A percentile compares a stretch with the other conserved stretches of the same genome.
phyloP scores from a whole-genome alignment of 2,797 vertebrate species.

The Gadopsis marmoratus region DNA sequence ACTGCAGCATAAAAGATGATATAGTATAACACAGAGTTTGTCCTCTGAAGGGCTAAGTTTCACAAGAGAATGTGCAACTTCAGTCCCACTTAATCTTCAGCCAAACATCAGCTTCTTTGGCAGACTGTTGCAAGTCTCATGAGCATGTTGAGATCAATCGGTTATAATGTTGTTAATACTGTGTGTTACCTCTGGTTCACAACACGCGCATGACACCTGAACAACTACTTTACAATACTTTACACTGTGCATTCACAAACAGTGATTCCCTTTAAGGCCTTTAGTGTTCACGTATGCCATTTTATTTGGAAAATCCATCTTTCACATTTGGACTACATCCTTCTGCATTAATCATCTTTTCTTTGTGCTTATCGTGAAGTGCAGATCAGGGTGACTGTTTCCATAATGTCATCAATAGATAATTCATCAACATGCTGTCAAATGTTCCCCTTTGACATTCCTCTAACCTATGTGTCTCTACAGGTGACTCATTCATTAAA shows the following conservation, averaged over 20 bases:
- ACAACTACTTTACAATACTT: background rate
- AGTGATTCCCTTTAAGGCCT: background rate
- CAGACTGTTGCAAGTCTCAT: constrained; percentile 36
- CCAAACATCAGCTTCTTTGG: constrained; percentile 62
- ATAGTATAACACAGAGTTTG: constrained; percentile 50
- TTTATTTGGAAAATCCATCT: constrained; percentile 15
- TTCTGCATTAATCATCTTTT: constrained; percentile 14
- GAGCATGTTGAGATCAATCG: constrained; percentile 57
- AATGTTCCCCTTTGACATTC: constrained; percentile 40
- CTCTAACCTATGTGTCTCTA: constrained; percentile 36
- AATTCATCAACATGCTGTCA: constrained; percentile 54
- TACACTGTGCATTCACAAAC: background rate
- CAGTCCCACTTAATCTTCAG: constrained; percentile 60
- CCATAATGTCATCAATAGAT: constrained; percentile 56
- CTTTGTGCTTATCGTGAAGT: constrained; percentile 17
- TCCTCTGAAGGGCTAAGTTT: constrained; percentile 70
- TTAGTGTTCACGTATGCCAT: background rate
- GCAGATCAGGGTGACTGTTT: constrained; percentile 14
- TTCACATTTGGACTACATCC: background rate
- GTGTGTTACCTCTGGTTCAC: constrained; percentile 38
- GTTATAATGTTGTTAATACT: constrained; percentile 45
- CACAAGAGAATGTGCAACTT: constrained; percentile 49
- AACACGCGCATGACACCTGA: constrained; percentile 39
- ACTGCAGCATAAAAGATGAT: constrained; percentile 56
- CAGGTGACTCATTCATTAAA: constrained; percentile 68